phyloP scores from a whole-genome alignment of 2,113 vertebrate genomes.

The Dicrurus megarhynchus region DNA sequence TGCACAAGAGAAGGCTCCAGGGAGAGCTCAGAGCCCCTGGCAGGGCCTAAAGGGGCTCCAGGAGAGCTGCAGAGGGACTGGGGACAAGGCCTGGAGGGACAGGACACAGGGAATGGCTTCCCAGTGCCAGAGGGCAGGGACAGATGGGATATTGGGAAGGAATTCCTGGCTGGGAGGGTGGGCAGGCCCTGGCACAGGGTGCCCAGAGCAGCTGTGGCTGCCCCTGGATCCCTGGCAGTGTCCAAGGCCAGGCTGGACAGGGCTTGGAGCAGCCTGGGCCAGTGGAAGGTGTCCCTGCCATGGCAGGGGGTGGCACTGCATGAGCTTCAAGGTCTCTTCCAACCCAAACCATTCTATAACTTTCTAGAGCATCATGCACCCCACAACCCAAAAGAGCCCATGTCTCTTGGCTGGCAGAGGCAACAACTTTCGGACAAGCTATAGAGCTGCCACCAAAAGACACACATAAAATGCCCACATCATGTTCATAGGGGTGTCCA shows the following conservation, averaged over 20 bases:
- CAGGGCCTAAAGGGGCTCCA: too few relatives aligned
- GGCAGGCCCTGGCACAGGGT: background rate
- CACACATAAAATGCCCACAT: background rate
- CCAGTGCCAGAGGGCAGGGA: background rate
- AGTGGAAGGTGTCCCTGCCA: background rate
- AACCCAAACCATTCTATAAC: background rate
- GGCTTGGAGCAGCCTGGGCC: fast-evolving
- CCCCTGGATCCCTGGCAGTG: background rate
- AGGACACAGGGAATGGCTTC: background rate
- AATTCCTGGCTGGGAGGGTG: background rate
- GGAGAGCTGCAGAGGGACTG: background rate
- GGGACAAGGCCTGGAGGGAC: background rate
- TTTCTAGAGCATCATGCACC: background rate
- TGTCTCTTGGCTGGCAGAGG: background rate
- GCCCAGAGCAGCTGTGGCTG: background rate
- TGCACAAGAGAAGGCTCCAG: too few relatives aligned
- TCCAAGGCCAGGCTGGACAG: fast-evolving
- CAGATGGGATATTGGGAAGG: background rate
- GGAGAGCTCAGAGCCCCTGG: too few relatives aligned
- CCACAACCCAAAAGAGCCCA: background rate
- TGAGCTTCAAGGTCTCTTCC: background rate
- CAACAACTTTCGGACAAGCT: background rate
- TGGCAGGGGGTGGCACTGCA: fast-evolving
- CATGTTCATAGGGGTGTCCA: background rate
- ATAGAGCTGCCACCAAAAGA: background rate